phyloP scores from a whole-genome alignment of 2,888 invertebrate species.

The Lasioglossum morio region DNA sequence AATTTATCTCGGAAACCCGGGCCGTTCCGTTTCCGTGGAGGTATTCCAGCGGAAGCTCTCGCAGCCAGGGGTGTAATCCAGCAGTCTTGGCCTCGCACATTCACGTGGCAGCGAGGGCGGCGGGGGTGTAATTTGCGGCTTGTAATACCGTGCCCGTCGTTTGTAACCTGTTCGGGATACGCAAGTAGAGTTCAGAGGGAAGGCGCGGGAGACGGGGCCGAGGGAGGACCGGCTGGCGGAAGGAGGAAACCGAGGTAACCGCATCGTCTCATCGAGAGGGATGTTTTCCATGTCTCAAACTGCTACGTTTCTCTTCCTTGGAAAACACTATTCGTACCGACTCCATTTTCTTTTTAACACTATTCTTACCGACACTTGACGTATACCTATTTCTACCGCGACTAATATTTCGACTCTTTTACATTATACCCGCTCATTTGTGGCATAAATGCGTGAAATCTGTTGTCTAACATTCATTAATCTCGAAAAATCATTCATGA shows the following conservation, averaged over 20 bases:
- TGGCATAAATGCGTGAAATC: no score
- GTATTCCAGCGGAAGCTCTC: conserved; percentile 44
- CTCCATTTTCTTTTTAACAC: not conserved
- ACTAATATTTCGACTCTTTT: no score
- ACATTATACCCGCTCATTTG: no score
- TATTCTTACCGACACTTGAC: no score
- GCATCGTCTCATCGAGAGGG: conserved; percentile 77
- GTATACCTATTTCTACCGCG: no score
- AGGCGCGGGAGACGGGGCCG: conserved; percentile 25
- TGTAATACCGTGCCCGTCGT: conserved; percentile 79
- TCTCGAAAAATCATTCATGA: no score
- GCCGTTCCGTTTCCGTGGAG: conserved; percentile 47
- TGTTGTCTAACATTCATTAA: no score
- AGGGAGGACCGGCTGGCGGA: conserved; percentile 51
- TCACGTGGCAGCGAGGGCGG: conserved; percentile 55
- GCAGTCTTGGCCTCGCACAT: conserved; percentile 62
- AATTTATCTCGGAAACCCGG: conserved; percentile 57
- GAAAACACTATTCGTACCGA: conserved; percentile 24
- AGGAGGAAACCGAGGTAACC: conserved; percentile 71
- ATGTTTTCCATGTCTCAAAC: conserved; percentile 71
- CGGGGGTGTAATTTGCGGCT: conserved; percentile 79
- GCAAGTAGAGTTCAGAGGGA: conserved; percentile 65
- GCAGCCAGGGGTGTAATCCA: conserved; percentile 61
- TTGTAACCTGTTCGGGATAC: conserved; percentile 79
- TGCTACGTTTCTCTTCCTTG: conserved; percentile 41